phyloP scores from a whole-genome alignment of 2,797 vertebrate species.

The Phataginus tricuspis region DNA sequence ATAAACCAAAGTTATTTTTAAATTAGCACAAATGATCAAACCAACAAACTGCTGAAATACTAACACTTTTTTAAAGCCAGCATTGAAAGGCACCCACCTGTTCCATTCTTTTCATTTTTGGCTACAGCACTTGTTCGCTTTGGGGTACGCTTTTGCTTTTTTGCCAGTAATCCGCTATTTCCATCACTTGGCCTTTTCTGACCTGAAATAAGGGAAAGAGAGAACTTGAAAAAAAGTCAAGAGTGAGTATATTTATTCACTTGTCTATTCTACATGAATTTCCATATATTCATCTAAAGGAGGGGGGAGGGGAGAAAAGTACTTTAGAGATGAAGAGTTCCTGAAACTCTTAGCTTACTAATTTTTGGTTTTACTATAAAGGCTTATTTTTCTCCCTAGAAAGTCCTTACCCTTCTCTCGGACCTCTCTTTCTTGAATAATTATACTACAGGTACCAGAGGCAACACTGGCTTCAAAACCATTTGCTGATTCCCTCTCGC shows the following conservation, averaged over 20 bases:
- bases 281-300: neutral
- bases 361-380: neutral
- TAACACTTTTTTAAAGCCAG: neutral
- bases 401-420: slow-evolving; percentile 91
- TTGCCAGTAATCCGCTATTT: slow-evolving; percentile 89
- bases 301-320: neutral
- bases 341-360: neutral
- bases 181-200: slow-evolving; percentile 94
- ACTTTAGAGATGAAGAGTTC: neutral
- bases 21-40: neutral
- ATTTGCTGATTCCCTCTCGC: slow-evolving; percentile 89
- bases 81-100: slow-evolving; percentile 86
- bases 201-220: slow-evolving; percentile 83
- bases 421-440: slow-evolving; percentile 88
- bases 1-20: slow-evolving; percentile 20
- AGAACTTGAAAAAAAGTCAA: neutral
- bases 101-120: slow-evolving; percentile 95
- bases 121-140: slow-evolving; percentile 90
- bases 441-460: slow-evolving; percentile 90
- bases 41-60: neutral
- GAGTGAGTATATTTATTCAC: neutral
- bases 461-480: slow-evolving; percentile 91
- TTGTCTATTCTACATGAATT: neutral
- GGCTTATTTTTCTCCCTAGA: neutral
- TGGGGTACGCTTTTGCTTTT: slow-evolving; percentile 97